Base-by-base conservation (phyloP, 2,113 vertebrate genomes). In the Tapirus terrestris region DNA sequence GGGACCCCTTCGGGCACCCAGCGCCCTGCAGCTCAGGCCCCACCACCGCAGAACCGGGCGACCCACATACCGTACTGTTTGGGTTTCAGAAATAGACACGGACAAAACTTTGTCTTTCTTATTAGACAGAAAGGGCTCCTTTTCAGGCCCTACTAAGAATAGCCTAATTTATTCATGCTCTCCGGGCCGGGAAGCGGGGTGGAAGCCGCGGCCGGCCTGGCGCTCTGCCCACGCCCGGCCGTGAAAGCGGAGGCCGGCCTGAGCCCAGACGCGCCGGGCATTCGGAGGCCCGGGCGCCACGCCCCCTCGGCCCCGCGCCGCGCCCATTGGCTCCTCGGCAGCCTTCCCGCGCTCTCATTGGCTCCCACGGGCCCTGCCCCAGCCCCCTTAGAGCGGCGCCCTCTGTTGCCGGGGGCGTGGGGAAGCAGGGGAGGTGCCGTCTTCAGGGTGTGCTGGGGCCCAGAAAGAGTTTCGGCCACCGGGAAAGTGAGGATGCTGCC, bases 91-190 rank as follows among this genome's bases (percentile, higher is more conserved):
- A 98, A 98, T 88, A 98, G 97, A 98, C 97, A 98, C 95, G 96
- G 97, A 98, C 96, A 82, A 89, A 94, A 88, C 48, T 72, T 89
- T 76, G 77, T 90, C 94, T 92, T 95, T 90, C 60, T 88, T 29
- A 88, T 23, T 31, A 60, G 58, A 53, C 80, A 87, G n/a, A 85
- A 91, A 97, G 39, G 70, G 23, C 51, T 75, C 95, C 97, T 98
- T 93, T 98, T 98, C 98, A 98, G 97, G 96, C 98, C 95, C 95
- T 98, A 97, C 98, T 98, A 98, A 99, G 98, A 99, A 99, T 98
- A 98, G 98, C 98, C 96, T 99, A 98, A 99, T 98, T 98, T 98
- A 98, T 98, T 98, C 97, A 98, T 80, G 93, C 97, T 98, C 98
- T 97, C 97, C 84, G 91, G 97, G 95, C 97, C 84, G 85, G 48